A percentile compares a stretch with the other conserved stretches of the same genome.
Conservation (phyloP, 2,113 vertebrate genomes). For the Takifugu bimaculatus region DNA sequence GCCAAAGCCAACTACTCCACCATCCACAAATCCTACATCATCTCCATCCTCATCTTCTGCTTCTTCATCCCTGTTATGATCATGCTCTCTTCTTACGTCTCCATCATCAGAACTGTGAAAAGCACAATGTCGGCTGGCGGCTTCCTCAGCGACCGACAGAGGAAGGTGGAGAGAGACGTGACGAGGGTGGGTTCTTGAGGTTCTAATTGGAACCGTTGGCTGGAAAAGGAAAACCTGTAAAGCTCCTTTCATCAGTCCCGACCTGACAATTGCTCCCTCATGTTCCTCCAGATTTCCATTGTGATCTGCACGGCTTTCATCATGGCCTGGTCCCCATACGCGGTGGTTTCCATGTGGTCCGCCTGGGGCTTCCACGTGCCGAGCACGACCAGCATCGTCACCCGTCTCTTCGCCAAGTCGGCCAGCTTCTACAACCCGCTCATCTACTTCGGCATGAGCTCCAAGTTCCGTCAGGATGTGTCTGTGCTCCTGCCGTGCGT, state of each 20-base stretch:
- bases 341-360: constrained; percentile 83
- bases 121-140: constrained; percentile 73
- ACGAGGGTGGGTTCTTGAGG: constrained; percentile 66
- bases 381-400: constrained; percentile 78
- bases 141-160: constrained; percentile 76
- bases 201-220: no score
- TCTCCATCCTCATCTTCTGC: constrained; percentile 83
- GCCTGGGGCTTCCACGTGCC: constrained; percentile 77
- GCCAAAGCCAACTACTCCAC: constrained; percentile 86
- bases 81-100: constrained; percentile 80
- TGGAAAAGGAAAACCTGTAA: constrained; percentile 22
- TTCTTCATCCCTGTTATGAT: constrained; percentile 79
- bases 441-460: constrained; percentile 85
- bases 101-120: constrained; percentile 85
- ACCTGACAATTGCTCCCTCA: constrained; percentile 44
- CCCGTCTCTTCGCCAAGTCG: constrained; percentile 81
- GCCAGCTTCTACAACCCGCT: constrained; percentile 83
- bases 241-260: constrained; percentile 10
- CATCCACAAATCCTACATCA: constrained; percentile 82
- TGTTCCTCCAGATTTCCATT: constrained; percentile 74
- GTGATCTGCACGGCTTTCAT: constrained; percentile 82
- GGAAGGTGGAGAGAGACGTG: constrained; percentile 77
- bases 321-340: constrained; percentile 81
- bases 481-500: constrained; percentile 70
- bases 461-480: constrained; percentile 79